These are phyloP conservation scores for Cardinalis cardinalis DNA, from an alignment of 2,113 vertebrate species.

Conservation along the genomic window DNA sequence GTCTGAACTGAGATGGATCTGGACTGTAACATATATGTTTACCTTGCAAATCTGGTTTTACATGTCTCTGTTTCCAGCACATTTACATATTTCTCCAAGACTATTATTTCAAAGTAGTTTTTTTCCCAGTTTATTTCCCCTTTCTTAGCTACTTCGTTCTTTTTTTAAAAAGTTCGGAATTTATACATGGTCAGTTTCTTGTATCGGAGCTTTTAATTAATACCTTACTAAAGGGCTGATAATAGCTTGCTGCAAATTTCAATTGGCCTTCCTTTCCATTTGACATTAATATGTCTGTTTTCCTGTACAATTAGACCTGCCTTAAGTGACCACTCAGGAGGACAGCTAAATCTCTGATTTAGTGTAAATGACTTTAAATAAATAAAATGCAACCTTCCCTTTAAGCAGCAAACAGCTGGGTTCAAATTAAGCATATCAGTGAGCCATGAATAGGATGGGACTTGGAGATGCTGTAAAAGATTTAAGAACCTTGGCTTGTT, in stretches of 20 bases:
- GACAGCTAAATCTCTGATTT: background rate
- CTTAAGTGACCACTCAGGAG: background rate
- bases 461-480: background rate
- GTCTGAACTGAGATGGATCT: background rate
- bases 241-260: slow-evolving; percentile 20
- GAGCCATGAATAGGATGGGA: background rate
- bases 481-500: background rate
- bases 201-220: background rate
- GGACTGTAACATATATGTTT: background rate
- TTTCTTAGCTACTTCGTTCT: background rate
- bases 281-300: slow-evolving; percentile 8
- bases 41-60: background rate
- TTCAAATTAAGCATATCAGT: background rate
- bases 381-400: background rate
- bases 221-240: background rate
- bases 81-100: background rate
- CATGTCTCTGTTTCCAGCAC: background rate
- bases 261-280: background rate
- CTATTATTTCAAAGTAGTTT: background rate
- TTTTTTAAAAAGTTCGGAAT: background rate
- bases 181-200: background rate
- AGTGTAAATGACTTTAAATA: background rate
- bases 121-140: background rate
- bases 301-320: background rate
- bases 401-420: background rate